Evolutionary conservation across 2,888 invertebrate species (phyloP), one percentile per base, ranked within the genome.

Genomic region (Ceriagrion tenellum): DNA sequence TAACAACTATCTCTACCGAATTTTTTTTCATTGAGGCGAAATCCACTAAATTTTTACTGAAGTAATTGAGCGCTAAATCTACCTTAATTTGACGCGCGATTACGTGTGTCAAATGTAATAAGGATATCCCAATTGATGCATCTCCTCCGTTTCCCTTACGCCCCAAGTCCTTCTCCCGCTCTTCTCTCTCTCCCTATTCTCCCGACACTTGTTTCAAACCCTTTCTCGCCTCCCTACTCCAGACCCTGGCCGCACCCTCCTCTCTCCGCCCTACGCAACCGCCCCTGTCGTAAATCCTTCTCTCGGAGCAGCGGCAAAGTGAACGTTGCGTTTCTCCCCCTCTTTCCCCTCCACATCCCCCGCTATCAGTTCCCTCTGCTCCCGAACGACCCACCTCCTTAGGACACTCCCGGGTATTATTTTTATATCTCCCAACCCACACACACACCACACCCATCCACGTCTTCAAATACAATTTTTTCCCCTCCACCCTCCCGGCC

Each of bases 221-320:
- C 69, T 69, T 47, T 47, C 47, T 47, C 47, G 47, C 47, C 47
- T 47, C 47, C 47, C n/a, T n/a, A 59, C 3, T 16, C 10, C 20
- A 20, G n/a, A n/a, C n/a, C n/a, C n/a, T n/a, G n/a, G 6, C 59
- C 69, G 26, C 69, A 26, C n/a, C 91, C 91, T 40, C 47, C 35
- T 35, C 20, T 26, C 63, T 63, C 35, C 40, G 26, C 26, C 63
- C 91, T 40, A 40, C 10, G 40, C 13, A 55, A 30, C 63, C 40
- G 30, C 69, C 47, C 69, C 74, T 1, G 23, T 93, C 93, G 93
- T 93, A 93, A 93, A 93, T 93, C 93, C 47, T 47, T 63, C 69
- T 56, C 69, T n/a, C 47, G 47, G 40, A 74, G 69, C 93, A 81
- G 81, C 35, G 35, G 81, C 59, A 47, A 74, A 93, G 69, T 30